Percentiles rank a stretch among this genome's conserved stretches.
phyloP scores from a whole-genome alignment of 2,888 invertebrate species.

The Agapostemon virescens region DNA sequence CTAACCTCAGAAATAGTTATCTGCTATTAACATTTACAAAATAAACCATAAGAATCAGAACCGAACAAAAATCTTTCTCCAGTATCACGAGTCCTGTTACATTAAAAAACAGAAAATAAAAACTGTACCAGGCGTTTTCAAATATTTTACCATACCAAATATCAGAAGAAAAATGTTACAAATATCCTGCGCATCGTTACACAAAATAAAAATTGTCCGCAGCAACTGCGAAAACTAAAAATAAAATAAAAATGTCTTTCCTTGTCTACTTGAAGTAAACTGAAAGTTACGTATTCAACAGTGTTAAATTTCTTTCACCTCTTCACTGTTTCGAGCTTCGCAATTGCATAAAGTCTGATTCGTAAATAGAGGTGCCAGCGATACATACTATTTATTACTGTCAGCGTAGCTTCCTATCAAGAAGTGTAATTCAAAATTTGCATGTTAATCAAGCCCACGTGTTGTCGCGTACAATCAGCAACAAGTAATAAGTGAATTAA shows the following conservation, averaged over 20 bases:
- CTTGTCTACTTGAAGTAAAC: neutral
- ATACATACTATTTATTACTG: too few relatives aligned
- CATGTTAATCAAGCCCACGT: neutral
- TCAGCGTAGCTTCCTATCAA: neutral
- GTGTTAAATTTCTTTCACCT: neutral
- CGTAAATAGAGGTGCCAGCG: too few relatives aligned
- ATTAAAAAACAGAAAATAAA: too few relatives aligned
- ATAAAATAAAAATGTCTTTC: too few relatives aligned
- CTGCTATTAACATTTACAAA: too few relatives aligned
- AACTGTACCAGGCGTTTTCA: neutral
- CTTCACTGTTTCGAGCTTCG: neutral
- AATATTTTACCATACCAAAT: neutral
- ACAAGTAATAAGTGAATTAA: neutral
- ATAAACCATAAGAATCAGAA: too few relatives aligned
- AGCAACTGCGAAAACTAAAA: too few relatives aligned
- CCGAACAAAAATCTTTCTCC: too few relatives aligned
- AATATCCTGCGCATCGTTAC: neutral
- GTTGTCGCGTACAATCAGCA: neutral
- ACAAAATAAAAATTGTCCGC: too few relatives aligned
- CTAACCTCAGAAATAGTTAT: too few relatives aligned
- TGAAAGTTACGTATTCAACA: neutral
- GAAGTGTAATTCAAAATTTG: neutral
- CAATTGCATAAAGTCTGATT: neutral
- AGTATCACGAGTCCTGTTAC: too few relatives aligned
- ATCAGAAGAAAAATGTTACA: neutral